Conservation (phyloP, 2,113 vertebrate species). For the Ameiurus melas region DNA sequence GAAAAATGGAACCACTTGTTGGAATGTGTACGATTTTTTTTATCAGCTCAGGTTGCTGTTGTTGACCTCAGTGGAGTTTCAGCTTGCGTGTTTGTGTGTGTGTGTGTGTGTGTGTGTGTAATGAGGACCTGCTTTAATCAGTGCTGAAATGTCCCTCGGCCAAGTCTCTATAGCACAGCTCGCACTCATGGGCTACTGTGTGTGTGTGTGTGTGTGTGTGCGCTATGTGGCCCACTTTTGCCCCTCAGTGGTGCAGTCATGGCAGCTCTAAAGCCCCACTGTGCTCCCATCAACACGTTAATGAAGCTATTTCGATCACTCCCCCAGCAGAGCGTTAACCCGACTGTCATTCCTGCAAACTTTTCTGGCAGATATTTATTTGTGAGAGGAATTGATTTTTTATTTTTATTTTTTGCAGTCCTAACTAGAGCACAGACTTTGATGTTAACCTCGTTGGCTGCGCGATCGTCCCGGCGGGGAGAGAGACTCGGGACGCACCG, state of each 20-base stretch:
- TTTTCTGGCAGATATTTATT: conserved; percentile 46
- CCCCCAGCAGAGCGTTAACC: not conserved
- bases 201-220: conserved; percentile 11
- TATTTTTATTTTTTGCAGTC: not conserved
- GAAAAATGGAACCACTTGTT: not conserved
- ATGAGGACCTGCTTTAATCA: conserved; percentile 47
- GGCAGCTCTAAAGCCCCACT: conserved; percentile 3
- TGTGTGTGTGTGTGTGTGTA: conserved; percentile 17
- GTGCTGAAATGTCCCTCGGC: conserved; percentile 36
- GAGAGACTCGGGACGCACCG: conserved; percentile 16
- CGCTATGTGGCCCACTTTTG: conserved; percentile 52
- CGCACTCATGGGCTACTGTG: conserved; percentile 20
- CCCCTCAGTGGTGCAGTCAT: conserved; percentile 32
- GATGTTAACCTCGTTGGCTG: conserved; percentile 43
- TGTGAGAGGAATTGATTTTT: not conserved
- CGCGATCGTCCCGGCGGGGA: conserved; percentile 32
- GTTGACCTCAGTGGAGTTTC: not conserved
- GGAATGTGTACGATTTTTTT: not conserved
- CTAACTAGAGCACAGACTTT: conserved; percentile 51
- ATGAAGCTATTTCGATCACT: conserved; percentile 55
- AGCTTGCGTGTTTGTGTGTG: conserved; percentile 10
- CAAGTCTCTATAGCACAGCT: conserved; percentile 31
- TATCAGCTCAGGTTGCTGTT: not conserved
- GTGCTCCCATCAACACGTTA: conserved; percentile 48
- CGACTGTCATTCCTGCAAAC: conserved; percentile 20